Percentiles rank a stretch among this genome's conserved stretches.
Conservation (phyloP, 2,113 vertebrate genomes). For the Pterocles orientalis region DNA sequence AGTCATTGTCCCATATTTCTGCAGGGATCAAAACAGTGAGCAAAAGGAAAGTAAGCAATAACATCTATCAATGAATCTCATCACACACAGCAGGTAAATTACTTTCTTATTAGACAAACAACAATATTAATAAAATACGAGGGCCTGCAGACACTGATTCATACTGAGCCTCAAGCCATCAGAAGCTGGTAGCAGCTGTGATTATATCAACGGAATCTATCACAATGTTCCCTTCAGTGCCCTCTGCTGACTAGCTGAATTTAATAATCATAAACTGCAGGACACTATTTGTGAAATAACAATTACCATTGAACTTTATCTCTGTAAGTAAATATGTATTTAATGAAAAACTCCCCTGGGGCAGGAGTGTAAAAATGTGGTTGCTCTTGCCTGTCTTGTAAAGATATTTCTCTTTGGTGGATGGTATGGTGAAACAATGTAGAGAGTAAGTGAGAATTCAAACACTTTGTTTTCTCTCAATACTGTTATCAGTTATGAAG, state of each 20-base stretch:
- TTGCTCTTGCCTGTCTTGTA: background rate
- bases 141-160: background rate
- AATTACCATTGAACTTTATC: slow-evolving; percentile 13
- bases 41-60: background rate
- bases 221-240: background rate
- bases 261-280: slow-evolving; percentile 52
- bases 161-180: background rate
- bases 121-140: slow-evolving; percentile 39
- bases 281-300: slow-evolving; percentile 20
- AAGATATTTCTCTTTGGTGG: background rate
- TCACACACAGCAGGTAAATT: slow-evolving; percentile 19
- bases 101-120: slow-evolving; percentile 46
- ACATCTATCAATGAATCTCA: background rate
- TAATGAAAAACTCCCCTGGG: slow-evolving; percentile 16
- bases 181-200: background rate
- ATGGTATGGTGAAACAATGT: background rate
- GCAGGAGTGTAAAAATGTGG: background rate
- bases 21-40: background rate
- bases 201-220: slow-evolving; percentile 15
- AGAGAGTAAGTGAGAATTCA: background rate
- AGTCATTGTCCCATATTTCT: background rate
- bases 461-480: background rate
- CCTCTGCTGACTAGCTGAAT: slow-evolving; percentile 24
- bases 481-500: background rate
- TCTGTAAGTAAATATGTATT: slow-evolving; percentile 38